Conservation (phyloP, 2,888 invertebrate species). For the Tetheella fluctuosa region DNA sequence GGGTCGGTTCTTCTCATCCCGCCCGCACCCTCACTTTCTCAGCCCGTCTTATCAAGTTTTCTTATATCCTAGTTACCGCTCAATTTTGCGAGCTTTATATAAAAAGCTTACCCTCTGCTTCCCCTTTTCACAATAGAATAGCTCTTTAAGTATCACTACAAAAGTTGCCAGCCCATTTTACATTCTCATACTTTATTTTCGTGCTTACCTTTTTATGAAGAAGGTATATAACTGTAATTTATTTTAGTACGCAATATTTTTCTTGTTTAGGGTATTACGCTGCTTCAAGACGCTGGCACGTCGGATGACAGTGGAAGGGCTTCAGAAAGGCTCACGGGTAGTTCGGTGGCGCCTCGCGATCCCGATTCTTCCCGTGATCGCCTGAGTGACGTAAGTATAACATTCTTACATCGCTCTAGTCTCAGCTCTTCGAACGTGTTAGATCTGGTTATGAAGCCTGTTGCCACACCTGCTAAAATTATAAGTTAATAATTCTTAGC, state of each 20-base stretch:
- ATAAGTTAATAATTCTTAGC: conserved; percentile 31
- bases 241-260: conserved; percentile 47
- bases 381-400: conserved; percentile 91
- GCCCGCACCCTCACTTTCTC: conserved; percentile 60
- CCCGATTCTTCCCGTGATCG: conserved; percentile 93
- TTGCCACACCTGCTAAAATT: conserved; percentile 23
- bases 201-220: background rate
- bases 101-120: conserved; percentile 63
- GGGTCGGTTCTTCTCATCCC: conserved; percentile 64
- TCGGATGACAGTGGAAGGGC: conserved; percentile 93
- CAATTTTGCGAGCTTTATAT: conserved; percentile 71
- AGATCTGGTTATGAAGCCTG: conserved; percentile 17
- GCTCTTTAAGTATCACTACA: conserved; percentile 61
- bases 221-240: conserved; percentile 17
- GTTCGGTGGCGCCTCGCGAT: conserved; percentile 89
- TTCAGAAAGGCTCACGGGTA: conserved; percentile 91
- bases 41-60: conserved; percentile 78
- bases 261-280: conserved; percentile 87
- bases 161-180: conserved; percentile 47
- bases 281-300: conserved; percentile 91
- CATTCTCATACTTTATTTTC: conserved; percentile 21
- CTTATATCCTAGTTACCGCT: conserved; percentile 78
- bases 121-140: conserved; percentile 63
- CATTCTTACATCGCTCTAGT: conserved; percentile 28
- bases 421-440: conserved; percentile 19